Evolutionary conservation across 2,113 vertebrate species (phyloP).

Genomic region (Platysteira castanea): DNA sequence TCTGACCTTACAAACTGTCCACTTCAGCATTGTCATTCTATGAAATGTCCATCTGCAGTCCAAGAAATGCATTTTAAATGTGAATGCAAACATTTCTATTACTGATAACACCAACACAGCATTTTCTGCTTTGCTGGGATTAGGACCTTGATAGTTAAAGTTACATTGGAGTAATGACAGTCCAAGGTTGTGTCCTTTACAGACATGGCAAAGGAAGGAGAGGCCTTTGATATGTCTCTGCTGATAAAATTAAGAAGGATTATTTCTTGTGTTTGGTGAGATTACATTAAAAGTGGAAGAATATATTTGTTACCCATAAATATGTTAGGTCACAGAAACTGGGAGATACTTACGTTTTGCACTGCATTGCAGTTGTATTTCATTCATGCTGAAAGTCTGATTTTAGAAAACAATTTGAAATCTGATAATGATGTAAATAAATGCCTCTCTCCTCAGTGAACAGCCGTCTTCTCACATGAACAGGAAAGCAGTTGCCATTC

Average conservation of each 20-base stretch:
- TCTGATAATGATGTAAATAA: not conserved
- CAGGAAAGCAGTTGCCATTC: not conserved
- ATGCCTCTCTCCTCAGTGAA: not conserved
- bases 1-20: constrained; percentile 65
- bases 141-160: constrained; percentile 45
- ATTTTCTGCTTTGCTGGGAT: constrained; percentile 55
- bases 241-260: constrained; percentile 10
- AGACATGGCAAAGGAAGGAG: not conserved
- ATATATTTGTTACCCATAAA: not conserved
- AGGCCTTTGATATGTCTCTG: not conserved
- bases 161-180: constrained; percentile 52
- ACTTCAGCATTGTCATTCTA: constrained; percentile 63
- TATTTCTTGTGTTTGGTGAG: not conserved
- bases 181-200: constrained; percentile 32
- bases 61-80: constrained; percentile 66
- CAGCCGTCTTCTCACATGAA: not conserved
- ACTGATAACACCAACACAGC: constrained; percentile 59
- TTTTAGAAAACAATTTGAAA: not conserved
- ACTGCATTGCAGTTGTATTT: not conserved
- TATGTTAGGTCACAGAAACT: not conserved
- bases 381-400: not conserved
- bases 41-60: constrained; percentile 46
- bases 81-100: constrained; percentile 68
- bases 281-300: not conserved
- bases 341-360: not conserved